Evolutionary conservation across 2,888 invertebrate genomes (phyloP), one percentile per base, ranked within the genome.

Genomic region (Portevinia maculata): DNA sequence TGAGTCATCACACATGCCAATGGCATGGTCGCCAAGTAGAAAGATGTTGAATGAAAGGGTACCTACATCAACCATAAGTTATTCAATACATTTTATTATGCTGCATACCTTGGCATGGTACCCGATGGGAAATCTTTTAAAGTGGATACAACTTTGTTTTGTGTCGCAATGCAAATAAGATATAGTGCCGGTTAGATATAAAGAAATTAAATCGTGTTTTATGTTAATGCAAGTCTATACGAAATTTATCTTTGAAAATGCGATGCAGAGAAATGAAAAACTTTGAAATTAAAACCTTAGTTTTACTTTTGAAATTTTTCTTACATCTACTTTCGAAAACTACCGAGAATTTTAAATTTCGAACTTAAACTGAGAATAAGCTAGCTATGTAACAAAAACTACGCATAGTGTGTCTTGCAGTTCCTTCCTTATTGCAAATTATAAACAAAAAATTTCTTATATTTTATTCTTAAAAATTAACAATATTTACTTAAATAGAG

Each of bases 101-200:
- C 9, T 30, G 39, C 30, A 52, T 69, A 37, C 44, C 44, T 44
- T 52, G 13, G 53, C 53, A 59, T 55, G 44, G n/a, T 28, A n/a
- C 17, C 75, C 74, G 50, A 11, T 37, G 79, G 69, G 79, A 79
- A 79, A 79, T 79, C 79, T 79, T 57, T 39, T 69, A 57, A 57
- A 69, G 62, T 69, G 62, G 62, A 69, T 79, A 67, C 67, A 79
- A 79, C 79, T 79, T 74, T 79, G 75, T 79, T 69, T 62, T 69
- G 62, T 44, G 62, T 62, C 60, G 34, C 71, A 52, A 62, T 71
- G 55, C 55, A 62, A 70, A 76, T 70, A 48, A 70, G 48, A 60
- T 64, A 55, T 44, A 32, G 53, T 76, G 55, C 24, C 30, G 41
- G 46, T 46, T 11, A 11, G n/a, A 24, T 17, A 41, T 46, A 46